Evolutionary conservation across 2,888 invertebrate species (phyloP), one percentile per base, ranked within the genome.

Genomic region (Melanostoma mellinum): DNA sequence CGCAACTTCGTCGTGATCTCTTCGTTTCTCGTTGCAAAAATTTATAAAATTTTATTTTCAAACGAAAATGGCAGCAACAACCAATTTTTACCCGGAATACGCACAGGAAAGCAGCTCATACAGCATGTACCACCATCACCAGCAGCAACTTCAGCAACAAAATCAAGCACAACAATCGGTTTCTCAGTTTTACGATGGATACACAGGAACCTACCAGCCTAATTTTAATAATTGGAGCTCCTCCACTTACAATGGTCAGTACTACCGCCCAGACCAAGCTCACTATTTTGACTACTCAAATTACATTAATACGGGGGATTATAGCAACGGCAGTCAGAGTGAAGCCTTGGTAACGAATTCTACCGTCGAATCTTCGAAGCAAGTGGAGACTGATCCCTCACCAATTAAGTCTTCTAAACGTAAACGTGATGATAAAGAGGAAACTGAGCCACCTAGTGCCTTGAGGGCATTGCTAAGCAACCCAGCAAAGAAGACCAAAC

Each of bases 391-490:
- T n/a, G 32, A 4, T 6, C 1, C 33, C 2, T n/a, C 48, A 0
- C 69, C 58, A 2, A 0, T 38, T 6, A 52, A 71, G 20, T 61
- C 67, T 0, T n/a, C 44, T 0, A 84, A 84, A 44, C 71, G 80
- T 6, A 85, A 76, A 9, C 56, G 46, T 2, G 67, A 58, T 33
- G 58, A 74, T 5, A 75, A 63, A 0, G 63, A 81, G 6, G 69
- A 71, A 20, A 4, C 69, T 0, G 90, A 89, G 61, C 86, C 88
- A 1, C 90, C 90, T 10, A 90, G 90, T 84, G 94, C 94, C 50
- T 88, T 94, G 30, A 92, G 94, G 86, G 93, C 94, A 0, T 88
- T 94, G 63, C 89, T 94, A 71, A 93, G 92, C 3, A 90, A 91
- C 86, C 91, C 91, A 10, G 87, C 87, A 0, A 90, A 90, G 86